Evolutionary conservation across 2,113 vertebrate species (phyloP).

Genomic region (Nettapus auritus): DNA sequence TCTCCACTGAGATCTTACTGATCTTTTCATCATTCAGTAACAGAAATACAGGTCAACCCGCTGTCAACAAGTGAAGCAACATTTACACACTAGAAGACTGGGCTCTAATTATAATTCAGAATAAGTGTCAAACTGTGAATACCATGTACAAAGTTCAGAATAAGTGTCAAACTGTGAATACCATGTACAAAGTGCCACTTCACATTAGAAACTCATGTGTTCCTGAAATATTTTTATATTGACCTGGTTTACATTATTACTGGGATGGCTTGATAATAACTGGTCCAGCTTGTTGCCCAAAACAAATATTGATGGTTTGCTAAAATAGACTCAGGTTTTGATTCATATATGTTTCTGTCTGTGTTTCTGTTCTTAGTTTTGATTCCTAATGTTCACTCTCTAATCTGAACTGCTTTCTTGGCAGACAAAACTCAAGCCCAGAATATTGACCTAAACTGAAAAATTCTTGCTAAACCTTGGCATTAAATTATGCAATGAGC

Average conservation of each 20-base stretch:
- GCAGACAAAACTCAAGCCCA: neutral
- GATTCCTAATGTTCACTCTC: neutral
- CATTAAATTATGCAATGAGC: neutral
- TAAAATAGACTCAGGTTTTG: neutral
- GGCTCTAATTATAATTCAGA: neutral
- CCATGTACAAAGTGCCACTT: neutral
- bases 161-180: neutral
- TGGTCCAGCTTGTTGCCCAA: neutral
- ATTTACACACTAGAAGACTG: neutral
- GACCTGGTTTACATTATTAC: neutral
- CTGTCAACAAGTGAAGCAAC: neutral
- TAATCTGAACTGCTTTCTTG: accelerated
- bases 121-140: neutral
- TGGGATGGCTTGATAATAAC: neutral
- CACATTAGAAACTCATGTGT: neutral
- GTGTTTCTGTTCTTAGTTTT: neutral
- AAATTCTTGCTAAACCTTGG: neutral
- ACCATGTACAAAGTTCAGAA: neutral
- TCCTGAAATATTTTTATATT: neutral
- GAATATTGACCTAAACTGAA: neutral
- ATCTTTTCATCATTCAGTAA: neutral
- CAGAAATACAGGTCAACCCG: neutral
- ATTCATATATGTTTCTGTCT: neutral
- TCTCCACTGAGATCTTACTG: neutral
- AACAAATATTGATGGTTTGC: neutral